A percentile compares a stretch with the other conserved stretches of the same genome.
Conservation (phyloP, 2,888 invertebrate species). For the Mellilla xanthometata region DNA sequence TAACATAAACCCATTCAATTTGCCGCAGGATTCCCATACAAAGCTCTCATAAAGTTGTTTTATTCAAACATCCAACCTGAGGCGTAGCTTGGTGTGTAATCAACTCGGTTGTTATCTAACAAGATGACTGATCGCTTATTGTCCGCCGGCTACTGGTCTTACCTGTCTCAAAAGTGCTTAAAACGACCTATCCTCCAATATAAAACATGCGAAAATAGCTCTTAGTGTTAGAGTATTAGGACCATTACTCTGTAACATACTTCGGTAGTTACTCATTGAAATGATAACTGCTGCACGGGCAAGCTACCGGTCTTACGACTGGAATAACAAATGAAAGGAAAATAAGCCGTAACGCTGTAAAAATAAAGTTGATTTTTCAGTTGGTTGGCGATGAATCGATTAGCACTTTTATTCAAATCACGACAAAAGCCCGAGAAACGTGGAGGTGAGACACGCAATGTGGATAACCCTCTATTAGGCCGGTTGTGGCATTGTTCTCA, state of each 20-base stretch:
- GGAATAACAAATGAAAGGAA: slow-evolving; percentile 8
- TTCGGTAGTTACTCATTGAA: slow-evolving; percentile 9
- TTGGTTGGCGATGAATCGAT: slow-evolving; percentile 18
- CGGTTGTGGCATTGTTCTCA: slow-evolving; percentile 54
- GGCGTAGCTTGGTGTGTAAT: slow-evolving; percentile 48
- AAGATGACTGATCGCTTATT: slow-evolving; percentile 77
- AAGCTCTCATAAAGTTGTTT: slow-evolving; percentile 30
- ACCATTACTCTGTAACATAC: background rate
- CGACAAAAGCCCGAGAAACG: slow-evolving; percentile 38
- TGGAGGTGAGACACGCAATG: slow-evolving; percentile 39
- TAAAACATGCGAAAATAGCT: slow-evolving; percentile 33
- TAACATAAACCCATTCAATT: slow-evolving; percentile 18
- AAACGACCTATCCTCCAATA: slow-evolving; percentile 39
- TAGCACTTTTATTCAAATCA: slow-evolving; percentile 28
- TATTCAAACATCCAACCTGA: slow-evolving; percentile 30
- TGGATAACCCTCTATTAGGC: slow-evolving; percentile 44
- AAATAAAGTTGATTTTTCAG: slow-evolving; percentile 16
- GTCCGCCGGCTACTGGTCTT: slow-evolving; percentile 76
- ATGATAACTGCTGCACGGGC: slow-evolving; percentile 8
- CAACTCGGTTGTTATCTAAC: slow-evolving; percentile 67
- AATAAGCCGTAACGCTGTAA: slow-evolving; percentile 10
- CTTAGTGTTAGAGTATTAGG: slow-evolving; percentile 11
- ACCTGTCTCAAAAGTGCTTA: slow-evolving; percentile 35
- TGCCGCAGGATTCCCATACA: slow-evolving; percentile 17
- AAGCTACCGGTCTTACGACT: slow-evolving; percentile 46